Evolutionary conservation across 2,113 vertebrate genomes (phyloP), one percentile per base, ranked within the genome.

Genomic region (Hyaena hyaena): DNA sequence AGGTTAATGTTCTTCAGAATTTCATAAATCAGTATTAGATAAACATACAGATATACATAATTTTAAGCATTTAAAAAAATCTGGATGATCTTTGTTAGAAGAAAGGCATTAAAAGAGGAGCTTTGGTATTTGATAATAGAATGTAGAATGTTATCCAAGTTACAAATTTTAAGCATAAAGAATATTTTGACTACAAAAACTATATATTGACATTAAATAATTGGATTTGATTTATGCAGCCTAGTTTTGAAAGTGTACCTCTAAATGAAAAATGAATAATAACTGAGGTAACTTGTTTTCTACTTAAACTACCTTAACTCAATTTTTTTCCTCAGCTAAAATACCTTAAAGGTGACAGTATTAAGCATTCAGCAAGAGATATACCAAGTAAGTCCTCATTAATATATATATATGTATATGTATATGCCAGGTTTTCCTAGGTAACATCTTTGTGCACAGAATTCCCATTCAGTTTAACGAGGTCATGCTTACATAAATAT

Each of bases 321-420:
- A 93, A 93, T 61, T 88, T 96, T 89, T 33, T 9, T 17, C 15
- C 28, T 83, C 39, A 71, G 8, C n/a, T 92, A 80, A 96, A 95
- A 80, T 88, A 84, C 4, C 16, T 83, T 83, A 83, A 94, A 81
- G 16, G 43, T 96, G 43, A 81, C 31, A 95, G 4, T 92, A 83
- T 93, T 93, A 95, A 97, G 61, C 33, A 74, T 82, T 90, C 63
- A 90, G 74, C 35, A 93, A 92, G 43, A 96, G 6, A 87, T 33
- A 31, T 50, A 92, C 33, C 83, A 16, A 89, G 11, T 55, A 68
- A 93, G 5, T 77, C 16, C 19, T 95, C 68, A 95, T 92, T 88
- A 61, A 68, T 61, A 65, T 35, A 58, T 58, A 80, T 69, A 63
- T 24, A 65, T 45, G 33, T 58, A 55, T 24, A 58, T 58, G 68